A percentile compares a stretch with the other conserved stretches of the same genome.
These are phyloP conservation scores for Rotaria socialis DNA, from an alignment of 2,888 invertebrate genomes.

Conservation along the genomic window DNA sequence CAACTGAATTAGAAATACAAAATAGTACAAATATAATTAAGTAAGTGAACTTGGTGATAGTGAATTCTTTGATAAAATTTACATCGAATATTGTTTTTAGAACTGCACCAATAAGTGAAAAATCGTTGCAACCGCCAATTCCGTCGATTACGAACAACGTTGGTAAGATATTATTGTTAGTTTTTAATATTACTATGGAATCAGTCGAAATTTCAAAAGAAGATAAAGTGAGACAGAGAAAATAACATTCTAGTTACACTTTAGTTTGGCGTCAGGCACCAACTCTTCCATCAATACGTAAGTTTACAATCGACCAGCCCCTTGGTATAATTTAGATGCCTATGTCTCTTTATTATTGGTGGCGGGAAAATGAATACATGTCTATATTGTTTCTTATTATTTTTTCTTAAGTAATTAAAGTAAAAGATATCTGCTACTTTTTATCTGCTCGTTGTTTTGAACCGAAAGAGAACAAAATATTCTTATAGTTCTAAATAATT, in stretches of 20 bases:
- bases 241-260: background rate
- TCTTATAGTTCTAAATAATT: background rate
- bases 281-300: background rate
- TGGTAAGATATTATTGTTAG: background rate
- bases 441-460: background rate
- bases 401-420: too few species aligned
- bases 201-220: background rate
- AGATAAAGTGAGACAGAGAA: background rate
- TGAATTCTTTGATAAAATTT: too few species aligned
- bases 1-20: background rate
- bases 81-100: background rate
- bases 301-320: background rate
- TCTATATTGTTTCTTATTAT: background rate
- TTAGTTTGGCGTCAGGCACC: constrained; percentile 2
- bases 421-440: background rate
- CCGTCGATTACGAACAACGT: background rate
- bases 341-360: background rate
- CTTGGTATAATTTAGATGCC: too few species aligned
- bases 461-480: background rate
- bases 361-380: background rate
- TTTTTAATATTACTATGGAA: too few species aligned
- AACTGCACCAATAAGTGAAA: background rate
- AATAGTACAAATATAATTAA: background rate
- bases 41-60: background rate
- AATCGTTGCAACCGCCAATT: background rate